These are phyloP conservation scores for Cottoperca gobio DNA, from an alignment of 2,797 vertebrate genomes.

Conservation along the genomic window DNA sequence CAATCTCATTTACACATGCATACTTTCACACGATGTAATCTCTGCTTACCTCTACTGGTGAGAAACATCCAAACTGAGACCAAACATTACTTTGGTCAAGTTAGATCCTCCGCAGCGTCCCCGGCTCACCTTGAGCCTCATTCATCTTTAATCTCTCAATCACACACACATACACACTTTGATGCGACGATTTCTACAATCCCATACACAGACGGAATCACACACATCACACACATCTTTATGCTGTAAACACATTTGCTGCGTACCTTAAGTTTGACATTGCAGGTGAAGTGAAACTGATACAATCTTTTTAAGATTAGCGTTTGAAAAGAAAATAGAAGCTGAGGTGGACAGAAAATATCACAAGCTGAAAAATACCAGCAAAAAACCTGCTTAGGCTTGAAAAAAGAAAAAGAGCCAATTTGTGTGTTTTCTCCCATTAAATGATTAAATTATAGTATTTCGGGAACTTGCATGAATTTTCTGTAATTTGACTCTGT, in stretches of 20 bases:
- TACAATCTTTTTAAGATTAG: conserved; percentile 38
- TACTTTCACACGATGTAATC: no score
- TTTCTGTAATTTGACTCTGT: conserved; percentile 39
- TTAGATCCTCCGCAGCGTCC: conserved; percentile 29
- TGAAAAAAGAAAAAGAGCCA: neutral
- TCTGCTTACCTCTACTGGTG: conserved; percentile 15
- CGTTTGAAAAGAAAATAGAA: neutral
- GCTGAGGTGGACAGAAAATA: neutral
- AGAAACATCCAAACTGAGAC: conserved; percentile 47
- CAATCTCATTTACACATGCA: neutral
- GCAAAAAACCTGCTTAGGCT: neutral
- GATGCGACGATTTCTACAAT: conserved; percentile 12
- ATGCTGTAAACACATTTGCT: conserved; percentile 28
- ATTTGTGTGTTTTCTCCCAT: neutral
- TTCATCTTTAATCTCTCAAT: conserved; percentile 67
- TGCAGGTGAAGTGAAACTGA: conserved; percentile 49
- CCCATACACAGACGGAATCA: conserved; percentile 14
- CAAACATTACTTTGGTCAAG: conserved; percentile 49
- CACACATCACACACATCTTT: conserved; percentile 24
- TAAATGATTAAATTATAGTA: neutral
- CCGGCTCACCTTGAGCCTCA: conserved; percentile 46
- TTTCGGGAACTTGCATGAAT: conserved; percentile 18
- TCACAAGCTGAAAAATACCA: conserved; percentile 26
- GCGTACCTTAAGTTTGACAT: conserved; percentile 38
- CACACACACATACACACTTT: conserved; percentile 49